phyloP scores from a whole-genome alignment of 2,888 invertebrate genomes.

The Ormyrus pomaceus region DNA sequence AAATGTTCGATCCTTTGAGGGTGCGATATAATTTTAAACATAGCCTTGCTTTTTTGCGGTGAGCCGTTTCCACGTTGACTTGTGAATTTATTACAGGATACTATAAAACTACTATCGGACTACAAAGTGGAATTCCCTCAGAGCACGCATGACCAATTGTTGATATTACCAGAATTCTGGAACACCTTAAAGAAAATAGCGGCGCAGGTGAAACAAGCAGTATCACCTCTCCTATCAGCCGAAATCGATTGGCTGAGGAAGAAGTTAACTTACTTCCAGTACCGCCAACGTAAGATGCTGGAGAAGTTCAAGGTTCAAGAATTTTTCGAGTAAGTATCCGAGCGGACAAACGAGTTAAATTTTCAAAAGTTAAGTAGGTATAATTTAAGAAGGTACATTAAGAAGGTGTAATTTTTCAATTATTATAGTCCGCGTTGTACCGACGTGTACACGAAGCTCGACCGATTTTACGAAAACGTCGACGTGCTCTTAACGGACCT shows the following conservation, averaged over 20 bases:
- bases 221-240: slow-evolving; percentile 91
- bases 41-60: background rate
- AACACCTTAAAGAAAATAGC: slow-evolving; percentile 89
- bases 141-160: slow-evolving; percentile 78
- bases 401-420: background rate
- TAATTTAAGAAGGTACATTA: no score
- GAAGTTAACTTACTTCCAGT: slow-evolving; percentile 87
- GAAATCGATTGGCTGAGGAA: slow-evolving; percentile 92
- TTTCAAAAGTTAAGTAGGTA: no score
- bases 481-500: slow-evolving; percentile 83
- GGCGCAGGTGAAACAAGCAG: slow-evolving; percentile 88
- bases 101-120: slow-evolving; percentile 88
- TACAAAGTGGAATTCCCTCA: slow-evolving; percentile 94
- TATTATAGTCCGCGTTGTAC: slow-evolving; percentile 78
- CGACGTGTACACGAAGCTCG: slow-evolving; percentile 83
- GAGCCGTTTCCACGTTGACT: background rate
- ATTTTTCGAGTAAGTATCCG: slow-evolving; percentile 64
- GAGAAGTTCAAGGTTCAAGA: slow-evolving; percentile 82
- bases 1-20: slow-evolving; percentile 92
- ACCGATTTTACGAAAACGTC: slow-evolving; percentile 83
- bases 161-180: slow-evolving; percentile 93
- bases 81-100: slow-evolving; percentile 76
- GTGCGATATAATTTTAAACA: slow-evolving; percentile 54
- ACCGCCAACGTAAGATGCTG: slow-evolving; percentile 85
- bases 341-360: no score